Evolutionary conservation across 2,888 invertebrate genomes (phyloP).

Genomic region (Spodoptera exigua): DNA sequence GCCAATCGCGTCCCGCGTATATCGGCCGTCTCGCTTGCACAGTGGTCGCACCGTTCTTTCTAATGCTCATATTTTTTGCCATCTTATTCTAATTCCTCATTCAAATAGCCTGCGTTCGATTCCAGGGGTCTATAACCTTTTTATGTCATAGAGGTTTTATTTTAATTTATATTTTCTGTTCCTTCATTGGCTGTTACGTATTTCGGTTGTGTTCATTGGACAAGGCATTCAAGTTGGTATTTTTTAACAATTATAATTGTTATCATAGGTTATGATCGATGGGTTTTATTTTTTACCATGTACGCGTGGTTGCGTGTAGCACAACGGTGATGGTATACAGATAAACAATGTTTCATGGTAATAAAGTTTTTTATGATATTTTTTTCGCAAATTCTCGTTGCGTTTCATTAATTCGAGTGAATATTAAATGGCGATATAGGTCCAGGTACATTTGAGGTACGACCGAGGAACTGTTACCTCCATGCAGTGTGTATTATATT

Average conservation of each 20-base stretch:
- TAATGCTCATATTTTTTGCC: constrained; percentile 88
- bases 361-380: constrained; percentile 62
- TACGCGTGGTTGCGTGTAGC: constrained; percentile 74
- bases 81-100: constrained; percentile 88
- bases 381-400: constrained; percentile 64
- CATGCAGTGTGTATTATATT: constrained; percentile 22
- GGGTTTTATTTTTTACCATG: constrained; percentile 72
- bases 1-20: constrained; percentile 78
- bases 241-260: constrained; percentile 64
- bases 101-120: constrained; percentile 83
- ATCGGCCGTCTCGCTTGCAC: constrained; percentile 75
- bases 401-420: constrained; percentile 64
- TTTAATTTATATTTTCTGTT: constrained; percentile 38
- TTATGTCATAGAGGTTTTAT: constrained; percentile 57
- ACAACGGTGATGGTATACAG: constrained; percentile 67
- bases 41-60: constrained; percentile 76
- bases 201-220: constrained; percentile 54
- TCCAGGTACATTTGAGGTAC: constrained; percentile 55
- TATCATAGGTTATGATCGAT: constrained; percentile 77
- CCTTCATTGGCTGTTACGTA: constrained; percentile 29
- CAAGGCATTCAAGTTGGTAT: constrained; percentile 42
- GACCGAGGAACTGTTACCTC: constrained; percentile 30
- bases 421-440: constrained; percentile 61
- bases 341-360: constrained; percentile 71
- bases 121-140: constrained; percentile 82